Percentiles rank a stretch among this genome's conserved stretches.
These are phyloP conservation scores for Aplochiton taeniatus DNA, from an alignment of 2,797 vertebrate genomes.

Conservation along the genomic window DNA sequence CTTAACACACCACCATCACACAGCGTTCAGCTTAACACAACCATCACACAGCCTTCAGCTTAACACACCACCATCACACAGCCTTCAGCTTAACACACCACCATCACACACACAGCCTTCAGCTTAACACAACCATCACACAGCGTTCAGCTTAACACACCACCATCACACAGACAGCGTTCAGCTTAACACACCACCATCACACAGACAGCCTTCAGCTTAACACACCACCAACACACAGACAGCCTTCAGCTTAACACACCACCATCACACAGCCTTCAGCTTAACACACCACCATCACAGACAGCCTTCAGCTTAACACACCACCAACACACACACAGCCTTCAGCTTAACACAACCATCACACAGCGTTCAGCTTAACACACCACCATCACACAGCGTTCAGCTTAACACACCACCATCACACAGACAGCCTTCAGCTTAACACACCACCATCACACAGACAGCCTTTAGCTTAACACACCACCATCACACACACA, in stretches of 20 bases:
- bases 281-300: too few relatives aligned
- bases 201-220: background rate
- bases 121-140: too few relatives aligned
- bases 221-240: background rate
- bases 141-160: too few relatives aligned
- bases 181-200: background rate
- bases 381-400: too few relatives aligned
- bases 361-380: conserved; percentile 7
- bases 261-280: too few relatives aligned
- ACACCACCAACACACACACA: too few relatives aligned
- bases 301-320: too few relatives aligned
- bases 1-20: background rate
- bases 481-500: background rate
- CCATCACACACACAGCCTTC: too few relatives aligned
- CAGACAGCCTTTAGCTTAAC: conserved; percentile 23
- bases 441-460: background rate
- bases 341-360: background rate
- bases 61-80: background rate
- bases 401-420: conserved; percentile 2
- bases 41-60: background rate
- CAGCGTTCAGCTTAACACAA: background rate
- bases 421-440: background rate
- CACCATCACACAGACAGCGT: too few relatives aligned
- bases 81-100: too few relatives aligned
- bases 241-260: too few relatives aligned